These are phyloP conservation scores for Dynastes grantii DNA, from an alignment of 2,888 invertebrate genomes.

Conservation along the genomic window DNA sequence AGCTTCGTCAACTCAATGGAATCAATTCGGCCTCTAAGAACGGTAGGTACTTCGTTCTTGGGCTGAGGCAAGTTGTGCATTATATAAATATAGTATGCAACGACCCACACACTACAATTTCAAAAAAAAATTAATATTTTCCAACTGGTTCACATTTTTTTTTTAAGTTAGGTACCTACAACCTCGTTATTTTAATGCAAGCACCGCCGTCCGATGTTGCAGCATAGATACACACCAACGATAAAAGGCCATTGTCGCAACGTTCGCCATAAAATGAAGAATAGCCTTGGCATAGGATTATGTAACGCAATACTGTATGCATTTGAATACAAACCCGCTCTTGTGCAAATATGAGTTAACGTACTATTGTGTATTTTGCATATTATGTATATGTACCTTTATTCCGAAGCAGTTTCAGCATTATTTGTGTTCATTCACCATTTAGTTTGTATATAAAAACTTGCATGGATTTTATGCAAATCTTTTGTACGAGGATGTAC, in stretches of 20 bases:
- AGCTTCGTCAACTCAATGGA: too few relatives aligned
- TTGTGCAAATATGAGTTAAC: constrained; percentile 28
- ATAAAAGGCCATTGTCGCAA: constrained; percentile 28
- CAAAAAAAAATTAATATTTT: too few relatives aligned
- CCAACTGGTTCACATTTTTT: too few relatives aligned
- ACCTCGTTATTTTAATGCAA: constrained; percentile 8
- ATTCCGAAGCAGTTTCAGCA: neutral
- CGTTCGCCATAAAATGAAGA: constrained; percentile 35
- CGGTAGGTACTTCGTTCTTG: too few relatives aligned
- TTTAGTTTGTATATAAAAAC: neutral
- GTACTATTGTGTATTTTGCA: constrained; percentile 16
- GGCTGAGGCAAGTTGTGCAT: too few relatives aligned
- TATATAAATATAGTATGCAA: too few relatives aligned
- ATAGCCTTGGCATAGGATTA: constrained; percentile 26
- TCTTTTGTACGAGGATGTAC: neutral
- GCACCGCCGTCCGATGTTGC: neutral
- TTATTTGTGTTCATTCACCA: neutral
- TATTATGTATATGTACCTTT: neutral
- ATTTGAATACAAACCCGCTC: constrained; percentile 17
- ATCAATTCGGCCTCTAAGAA: too few relatives aligned
- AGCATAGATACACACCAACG: constrained; percentile 11
- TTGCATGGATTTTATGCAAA: too few relatives aligned
- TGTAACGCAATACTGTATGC: constrained; percentile 14
- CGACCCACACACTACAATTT: too few relatives aligned
- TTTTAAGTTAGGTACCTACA: neutral